Evolutionary conservation across 1,140 invertebrate genomes (phyloP), one percentile per base, ranked within the genome.

Genomic region (Tetramorium simillimum): DNA sequence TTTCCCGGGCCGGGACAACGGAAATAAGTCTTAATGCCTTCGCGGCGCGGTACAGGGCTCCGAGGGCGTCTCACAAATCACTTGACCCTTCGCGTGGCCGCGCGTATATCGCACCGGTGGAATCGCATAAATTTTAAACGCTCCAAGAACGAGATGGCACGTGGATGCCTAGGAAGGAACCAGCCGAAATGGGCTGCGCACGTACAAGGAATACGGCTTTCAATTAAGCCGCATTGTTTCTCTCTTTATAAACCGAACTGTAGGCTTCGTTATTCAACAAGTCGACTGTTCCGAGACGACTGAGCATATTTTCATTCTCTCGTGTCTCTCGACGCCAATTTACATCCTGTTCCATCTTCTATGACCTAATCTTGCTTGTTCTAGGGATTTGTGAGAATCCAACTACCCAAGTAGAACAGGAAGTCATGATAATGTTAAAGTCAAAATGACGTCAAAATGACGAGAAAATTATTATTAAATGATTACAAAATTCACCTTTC

Each of bases 161-260:
- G 56, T 58, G 14, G 70, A 43, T 53, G 21, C 58, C 37, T 43
- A 18, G 12, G 14, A 40, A 58, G 62, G 51, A 43, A 28, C 12
- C 43, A 12, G 43, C 10, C 24, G 10, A 37, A 24, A 21, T 24
- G 37, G 16, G 9, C 58, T 24, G 56, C 28, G 12, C 67, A 10
- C 40, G 21, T 62, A 72, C 56, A 28, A 53, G 67, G 62, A 72
- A 58, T 69, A 80, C 65, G 62, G 85, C 56, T 86, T 89, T 90
- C 85, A 89, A 92, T 92, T 92, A 92, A 90, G 49, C 75, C 16
- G 56, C 75, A 87, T 92, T 91, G 87, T 90, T 92, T 62, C 62
- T 37, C 12, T 65, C 3, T 2, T 58, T 82, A 88, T 62, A 70
- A 90, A 86, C 78, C 33, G 37, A 58, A 69, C n/a, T 58, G 24